Evolutionary conservation across 2,113 vertebrate genomes (phyloP).

Genomic region (Polypterus bichir): DNA sequence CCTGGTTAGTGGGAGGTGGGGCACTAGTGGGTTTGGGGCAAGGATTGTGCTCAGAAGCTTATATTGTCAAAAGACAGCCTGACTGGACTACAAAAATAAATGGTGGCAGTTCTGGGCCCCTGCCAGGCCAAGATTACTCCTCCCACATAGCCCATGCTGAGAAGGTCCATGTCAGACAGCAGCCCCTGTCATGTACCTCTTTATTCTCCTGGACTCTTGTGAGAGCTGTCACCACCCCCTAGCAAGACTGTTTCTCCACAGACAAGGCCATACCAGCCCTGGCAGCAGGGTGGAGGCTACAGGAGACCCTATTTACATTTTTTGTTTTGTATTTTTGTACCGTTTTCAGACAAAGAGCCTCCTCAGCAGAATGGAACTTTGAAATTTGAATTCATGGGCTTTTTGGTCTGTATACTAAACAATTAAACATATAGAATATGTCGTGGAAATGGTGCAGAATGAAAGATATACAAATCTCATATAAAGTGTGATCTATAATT

Average conservation of each 20-base stretch:
- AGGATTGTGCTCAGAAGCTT: too few relatives aligned
- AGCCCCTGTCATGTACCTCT: constrained; percentile 56
- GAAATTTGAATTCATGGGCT: too few relatives aligned
- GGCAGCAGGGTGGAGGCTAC: constrained; percentile 40
- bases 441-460: too few relatives aligned
- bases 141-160: constrained; percentile 49
- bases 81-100: constrained; percentile 32
- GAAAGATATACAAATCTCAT: too few relatives aligned
- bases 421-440: too few relatives aligned
- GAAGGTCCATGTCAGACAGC: constrained; percentile 74
- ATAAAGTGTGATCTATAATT: too few relatives aligned
- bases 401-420: too few relatives aligned
- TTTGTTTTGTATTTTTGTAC: constrained; percentile 7
- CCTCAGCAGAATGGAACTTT: background rate
- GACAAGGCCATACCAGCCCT: constrained; percentile 50
- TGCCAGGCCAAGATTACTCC: constrained; percentile 30
- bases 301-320: constrained; percentile 23
- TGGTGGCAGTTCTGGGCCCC: constrained; percentile 19
- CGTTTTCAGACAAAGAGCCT: background rate
- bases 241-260: constrained; percentile 44
- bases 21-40: too few relatives aligned
- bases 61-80: constrained; percentile 13
- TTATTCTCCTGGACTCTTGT: constrained; percentile 53
- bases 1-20: too few relatives aligned
- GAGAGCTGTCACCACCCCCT: constrained; percentile 60